phyloP scores from a whole-genome alignment of 2,888 invertebrate genomes.

The Sphaerophoria rueppellii region DNA sequence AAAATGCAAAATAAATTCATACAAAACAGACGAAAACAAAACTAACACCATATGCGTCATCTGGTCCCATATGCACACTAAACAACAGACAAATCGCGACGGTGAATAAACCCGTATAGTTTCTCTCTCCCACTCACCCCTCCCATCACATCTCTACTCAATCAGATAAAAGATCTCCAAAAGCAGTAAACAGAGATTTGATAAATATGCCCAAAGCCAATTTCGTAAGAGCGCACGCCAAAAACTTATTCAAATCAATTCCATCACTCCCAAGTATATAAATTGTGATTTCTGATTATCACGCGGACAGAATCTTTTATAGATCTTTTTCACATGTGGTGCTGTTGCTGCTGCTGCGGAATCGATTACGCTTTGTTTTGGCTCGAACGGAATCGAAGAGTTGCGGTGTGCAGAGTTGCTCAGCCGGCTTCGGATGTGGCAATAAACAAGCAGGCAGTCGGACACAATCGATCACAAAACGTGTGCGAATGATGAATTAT shows the following conservation, averaged over 20 bases:
- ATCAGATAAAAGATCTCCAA: conserved; percentile 57
- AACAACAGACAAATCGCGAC: conserved; percentile 41
- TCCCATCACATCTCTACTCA: background rate
- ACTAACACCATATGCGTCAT: conserved; percentile 57
- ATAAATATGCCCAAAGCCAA: conserved; percentile 54
- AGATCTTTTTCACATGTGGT: conserved; percentile 31
- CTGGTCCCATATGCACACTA: conserved; percentile 31
- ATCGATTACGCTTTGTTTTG: background rate
- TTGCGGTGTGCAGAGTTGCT: background rate
- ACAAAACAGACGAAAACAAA: conserved; percentile 7
- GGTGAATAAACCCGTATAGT: conserved; percentile 54
- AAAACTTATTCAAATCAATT: conserved; percentile 67
- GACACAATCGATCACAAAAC: conserved; percentile 63
- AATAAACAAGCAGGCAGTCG: background rate
- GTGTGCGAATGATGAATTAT: conserved; percentile 67
- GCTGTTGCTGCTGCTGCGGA: conserved; percentile 1
- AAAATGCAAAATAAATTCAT: background rate
- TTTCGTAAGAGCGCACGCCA: conserved; percentile 54
- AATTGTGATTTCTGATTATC: conserved; percentile 28
- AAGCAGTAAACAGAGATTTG: conserved; percentile 58
- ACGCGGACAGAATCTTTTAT: conserved; percentile 46
- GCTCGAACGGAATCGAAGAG: background rate
- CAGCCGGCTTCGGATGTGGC: conserved; percentile 18
- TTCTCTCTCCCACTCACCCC: background rate
- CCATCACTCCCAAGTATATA: conserved; percentile 5